Base-by-base conservation (phyloP, 2,888 invertebrate species). In the Diogma glabrata region DNA sequence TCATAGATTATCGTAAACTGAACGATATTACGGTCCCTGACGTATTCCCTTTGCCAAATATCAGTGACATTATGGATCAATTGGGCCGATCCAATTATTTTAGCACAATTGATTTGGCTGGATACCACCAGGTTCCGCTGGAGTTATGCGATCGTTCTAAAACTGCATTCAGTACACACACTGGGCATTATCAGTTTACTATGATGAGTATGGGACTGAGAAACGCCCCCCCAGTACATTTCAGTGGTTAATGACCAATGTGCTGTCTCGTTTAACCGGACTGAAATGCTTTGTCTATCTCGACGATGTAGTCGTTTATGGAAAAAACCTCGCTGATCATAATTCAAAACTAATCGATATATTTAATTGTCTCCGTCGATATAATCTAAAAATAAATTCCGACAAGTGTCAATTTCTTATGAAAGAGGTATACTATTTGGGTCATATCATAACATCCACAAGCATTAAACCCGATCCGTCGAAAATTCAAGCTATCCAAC, bases 401-500 rank as follows among this genome's bases (percentile, higher is more conserved):
- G 56, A 57, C n/a, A 61, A 63, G 47, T 60, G 60, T 36, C 53
- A 57, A 33, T 61, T 60, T 46, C 43, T 57, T 1, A 46, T 51
- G 5, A 28, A 38, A 17, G 58, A 58, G 55, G 54, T 57, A 8
- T 22, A 26, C 43, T 63, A 57, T 43, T 47, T 57, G 22, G 59
- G 57, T 1, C 57, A 56, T 36, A 47, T 54, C 20, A 58, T 58
- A 4, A 28, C 51, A 2, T 52, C 53, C 19, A 20, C 51, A 2
- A 58, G 56, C 3, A 54, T 60, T 6, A 54, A 52, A 51, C 59
- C 60, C 0, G 51, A 60, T 33, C 55, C 57, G 1, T 40, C 45
- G 9, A 59, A 59, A 51, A 45, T 58, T 8, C 50, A 45, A 46
- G 51, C 54, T 1, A 50, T 60, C 20, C 24, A 48, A 24, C 51